Base-by-base conservation (phyloP, 2,797 vertebrate species). In the Anguilla anguilla region DNA sequence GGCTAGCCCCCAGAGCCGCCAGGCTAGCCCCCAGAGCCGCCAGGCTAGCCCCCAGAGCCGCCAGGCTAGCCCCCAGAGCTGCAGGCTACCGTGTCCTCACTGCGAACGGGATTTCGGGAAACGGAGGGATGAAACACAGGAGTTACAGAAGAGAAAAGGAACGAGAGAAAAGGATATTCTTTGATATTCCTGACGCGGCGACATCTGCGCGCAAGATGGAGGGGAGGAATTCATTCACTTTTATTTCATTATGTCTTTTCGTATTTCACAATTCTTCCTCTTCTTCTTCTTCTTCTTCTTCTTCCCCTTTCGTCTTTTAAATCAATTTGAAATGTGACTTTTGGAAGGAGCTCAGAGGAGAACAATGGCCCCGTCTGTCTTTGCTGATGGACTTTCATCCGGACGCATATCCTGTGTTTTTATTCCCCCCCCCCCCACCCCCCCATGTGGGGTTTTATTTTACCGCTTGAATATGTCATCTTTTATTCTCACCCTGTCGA, bases 171-270 rank as follows among this genome's bases (percentile, higher is more conserved):
- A 91, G 87, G 88, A 83, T 88, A 87, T 88, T 88, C 85, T 82
- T 88, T 69, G 84, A 81, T 81, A 81, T 81, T 81, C 9, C 35
- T 90, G 88, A 85, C 77, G 43, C 86, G 88, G 87, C 91, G 86
- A 95, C 95, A 95, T 95, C 95, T 96, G 95, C 86, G 91, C 87
- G 90, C 93, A 95, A 94, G 94, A 94, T 95, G 93, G 88, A 91
- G 85, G n/a, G 31, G 9, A 25, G 51, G n/a, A 59, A 88, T 81
- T 86, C 88, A 79, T 61, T 89, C 88, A 87, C 89, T 86, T 81
- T 85, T 88, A 88, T 39, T 91, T 90, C 93, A 89, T 94, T 93
- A 92, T 88, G 91, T 89, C 5, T 67, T 90, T 91, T 94, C 93
- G 59, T 15, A 87, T 83, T 83, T n/a, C n/a, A 35, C 39, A 81